Conservation (phyloP, 2,888 invertebrate species). For the Caenorhabditis panamensis region DNA sequence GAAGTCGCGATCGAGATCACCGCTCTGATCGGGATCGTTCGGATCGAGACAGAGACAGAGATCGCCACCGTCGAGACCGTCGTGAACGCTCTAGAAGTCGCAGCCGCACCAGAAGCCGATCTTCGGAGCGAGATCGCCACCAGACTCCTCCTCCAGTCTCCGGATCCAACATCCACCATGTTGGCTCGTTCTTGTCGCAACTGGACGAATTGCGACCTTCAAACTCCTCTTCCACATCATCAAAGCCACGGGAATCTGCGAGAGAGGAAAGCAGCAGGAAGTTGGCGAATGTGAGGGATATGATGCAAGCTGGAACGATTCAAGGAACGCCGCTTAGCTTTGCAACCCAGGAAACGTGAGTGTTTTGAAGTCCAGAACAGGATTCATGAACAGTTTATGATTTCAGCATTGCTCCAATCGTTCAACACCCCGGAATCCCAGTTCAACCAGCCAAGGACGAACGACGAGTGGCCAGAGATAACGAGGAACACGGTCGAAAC, state of each 20-base stretch:
- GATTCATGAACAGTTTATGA: too few species aligned
- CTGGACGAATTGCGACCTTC: background rate
- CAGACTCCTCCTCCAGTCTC: background rate
- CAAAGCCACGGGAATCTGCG: background rate
- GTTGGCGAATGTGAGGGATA: conserved; percentile 12
- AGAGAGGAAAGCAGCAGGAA: conserved; percentile 6
- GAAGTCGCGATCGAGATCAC: background rate
- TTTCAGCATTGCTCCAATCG: too few species aligned
- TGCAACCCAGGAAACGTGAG: too few species aligned
- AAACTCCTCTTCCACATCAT: background rate
- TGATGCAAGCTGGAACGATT: conserved; percentile 22
- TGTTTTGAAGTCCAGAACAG: too few species aligned
- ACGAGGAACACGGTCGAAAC: too few species aligned
- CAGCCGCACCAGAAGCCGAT: conserved; percentile 24
- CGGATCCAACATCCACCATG: conserved; percentile 11
- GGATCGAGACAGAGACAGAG: background rate
- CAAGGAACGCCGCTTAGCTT: background rate
- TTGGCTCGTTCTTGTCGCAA: conserved; percentile 34
- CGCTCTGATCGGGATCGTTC: too few species aligned
- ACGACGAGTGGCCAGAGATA: background rate
- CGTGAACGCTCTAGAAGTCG: conserved; percentile 27
- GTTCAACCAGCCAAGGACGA: background rate
- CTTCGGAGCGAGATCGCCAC: conserved; percentile 10
- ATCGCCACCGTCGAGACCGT: background rate
- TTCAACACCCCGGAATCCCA: background rate